Evolutionary conservation across 2,113 vertebrate species (phyloP), one percentile per base, ranked within the genome.

Genomic region (Poeciliopsis turrubarensis): DNA sequence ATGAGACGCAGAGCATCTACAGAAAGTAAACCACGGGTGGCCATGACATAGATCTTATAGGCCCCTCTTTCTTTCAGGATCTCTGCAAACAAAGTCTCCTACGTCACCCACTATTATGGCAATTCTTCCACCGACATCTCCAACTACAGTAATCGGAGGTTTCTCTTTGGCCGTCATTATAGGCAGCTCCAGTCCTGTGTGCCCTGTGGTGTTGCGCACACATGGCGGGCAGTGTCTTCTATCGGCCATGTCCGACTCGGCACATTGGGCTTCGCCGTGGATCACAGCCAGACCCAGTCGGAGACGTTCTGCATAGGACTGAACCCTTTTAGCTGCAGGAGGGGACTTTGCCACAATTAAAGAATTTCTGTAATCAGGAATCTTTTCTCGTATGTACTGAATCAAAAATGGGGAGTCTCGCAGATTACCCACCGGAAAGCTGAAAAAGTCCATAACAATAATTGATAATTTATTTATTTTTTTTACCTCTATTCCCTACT

Each of bases 161-260:
- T 99, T 99, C 93, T 99, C 98, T 87, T 99, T 99, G 89, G 98
- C 97, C 96, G 99, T 99, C 98, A 99, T 98, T 89, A 99, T 89
- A 0, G 98, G 98, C 63, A 99, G 89, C 90, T 98, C 98, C 87
- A 99, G 93, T 10, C 97, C 97, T 0, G 97, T 95, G 84, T 98
- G 98, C 73, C 97, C 95, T 0, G 96, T 96, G 3, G 95, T 94
- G 63, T 98, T 99, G 90, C 96, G 97, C 68, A 98, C 96, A 81
- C 94, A 96, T 0, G 98, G 98, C 1, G 98, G 98, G 22, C 98
- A 99, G 85, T 99, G 97, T 1, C 98, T 94, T 0, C 98, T 97
- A 0, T 99, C 98, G 0, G 96, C 97, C 98, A 99, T 98, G 93
- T 99, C 98, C 1, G 96, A 97, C 93, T 99, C 98, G 0, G 97